phyloP scores from a whole-genome alignment of 2,888 invertebrate species.

The Himalopsyche japonica region DNA sequence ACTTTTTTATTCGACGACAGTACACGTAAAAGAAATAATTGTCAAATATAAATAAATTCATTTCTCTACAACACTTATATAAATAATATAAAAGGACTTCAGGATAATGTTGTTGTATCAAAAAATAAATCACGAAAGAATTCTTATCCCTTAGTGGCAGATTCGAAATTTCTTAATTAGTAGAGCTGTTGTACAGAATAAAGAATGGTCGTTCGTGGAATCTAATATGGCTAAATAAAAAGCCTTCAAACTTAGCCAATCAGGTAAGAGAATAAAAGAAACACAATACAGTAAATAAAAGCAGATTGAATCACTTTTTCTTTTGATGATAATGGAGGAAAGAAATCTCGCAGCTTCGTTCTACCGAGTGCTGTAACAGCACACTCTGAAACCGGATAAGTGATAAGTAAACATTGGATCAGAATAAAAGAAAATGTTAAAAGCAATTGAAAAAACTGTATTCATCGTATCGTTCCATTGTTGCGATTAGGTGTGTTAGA shows the following conservation, averaged over 20 bases:
- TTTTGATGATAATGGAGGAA: not conserved
- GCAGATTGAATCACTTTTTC: not conserved
- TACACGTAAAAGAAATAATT: no score
- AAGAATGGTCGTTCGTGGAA: not conserved
- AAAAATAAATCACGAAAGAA: no score
- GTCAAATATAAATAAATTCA: no score
- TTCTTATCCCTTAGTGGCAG: no score
- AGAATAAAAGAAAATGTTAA: not conserved
- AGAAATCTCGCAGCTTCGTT: not conserved
- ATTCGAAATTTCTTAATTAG: not conserved
- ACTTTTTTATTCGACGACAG: no score
- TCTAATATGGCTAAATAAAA: not conserved
- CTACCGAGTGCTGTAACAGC: not conserved
- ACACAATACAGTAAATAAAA: not conserved
- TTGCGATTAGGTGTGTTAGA: no score
- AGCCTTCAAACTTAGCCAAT: not conserved
- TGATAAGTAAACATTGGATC: not conserved
- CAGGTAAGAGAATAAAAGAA: constrained; percentile 1
- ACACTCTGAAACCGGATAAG: not conserved
- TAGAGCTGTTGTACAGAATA: not conserved
- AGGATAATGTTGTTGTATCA: no score
- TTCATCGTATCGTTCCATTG: no score
- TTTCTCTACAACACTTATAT: no score
- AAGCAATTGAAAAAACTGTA: no score
- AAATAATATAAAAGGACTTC: no score